Percentiles rank a stretch among this genome's conserved stretches.
Conservation (phyloP, 1,140 invertebrate genomes). For the Nautilus pompilius region DNA sequence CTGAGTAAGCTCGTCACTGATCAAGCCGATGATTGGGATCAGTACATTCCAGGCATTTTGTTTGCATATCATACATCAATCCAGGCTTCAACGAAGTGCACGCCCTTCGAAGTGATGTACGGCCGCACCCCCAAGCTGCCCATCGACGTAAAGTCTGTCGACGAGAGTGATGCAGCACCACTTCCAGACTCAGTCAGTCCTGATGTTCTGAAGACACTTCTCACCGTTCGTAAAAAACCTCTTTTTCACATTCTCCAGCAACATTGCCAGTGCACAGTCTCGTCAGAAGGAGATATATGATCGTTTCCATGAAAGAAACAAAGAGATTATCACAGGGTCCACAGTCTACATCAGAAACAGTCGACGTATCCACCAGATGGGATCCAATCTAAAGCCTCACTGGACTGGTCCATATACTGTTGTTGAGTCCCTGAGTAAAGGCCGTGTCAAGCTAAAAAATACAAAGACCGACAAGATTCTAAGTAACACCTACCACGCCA, state of each 20-base stretch:
- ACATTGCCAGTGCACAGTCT: neutral
- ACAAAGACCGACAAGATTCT: neutral
- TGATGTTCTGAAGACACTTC: neutral
- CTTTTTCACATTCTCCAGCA: neutral
- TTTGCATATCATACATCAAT: conserved; percentile 7
- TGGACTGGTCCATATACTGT: conserved; percentile 1
- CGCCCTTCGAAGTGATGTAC: conserved; percentile 8
- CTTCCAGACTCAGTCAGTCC: neutral
- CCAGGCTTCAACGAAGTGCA: conserved; percentile 9
- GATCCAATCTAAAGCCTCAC: neutral
- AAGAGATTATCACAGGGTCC: neutral
- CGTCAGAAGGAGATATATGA: neutral
- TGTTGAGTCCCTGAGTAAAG: no score
- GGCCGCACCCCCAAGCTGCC: conserved; percentile 5
- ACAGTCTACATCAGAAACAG: conserved; percentile 1
- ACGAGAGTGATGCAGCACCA: neutral
- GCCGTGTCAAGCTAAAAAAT: neutral
- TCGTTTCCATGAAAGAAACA: neutral
- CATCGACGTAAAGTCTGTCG: conserved; percentile 1
- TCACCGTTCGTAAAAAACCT: neutral
- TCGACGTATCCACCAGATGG: neutral
- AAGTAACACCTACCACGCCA: neutral
- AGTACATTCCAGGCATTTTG: conserved; percentile 2
- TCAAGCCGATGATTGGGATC: neutral
- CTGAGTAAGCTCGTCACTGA: neutral